phyloP scores from a whole-genome alignment of 2,113 vertebrate species.

The Cyanoderma ruficeps region DNA sequence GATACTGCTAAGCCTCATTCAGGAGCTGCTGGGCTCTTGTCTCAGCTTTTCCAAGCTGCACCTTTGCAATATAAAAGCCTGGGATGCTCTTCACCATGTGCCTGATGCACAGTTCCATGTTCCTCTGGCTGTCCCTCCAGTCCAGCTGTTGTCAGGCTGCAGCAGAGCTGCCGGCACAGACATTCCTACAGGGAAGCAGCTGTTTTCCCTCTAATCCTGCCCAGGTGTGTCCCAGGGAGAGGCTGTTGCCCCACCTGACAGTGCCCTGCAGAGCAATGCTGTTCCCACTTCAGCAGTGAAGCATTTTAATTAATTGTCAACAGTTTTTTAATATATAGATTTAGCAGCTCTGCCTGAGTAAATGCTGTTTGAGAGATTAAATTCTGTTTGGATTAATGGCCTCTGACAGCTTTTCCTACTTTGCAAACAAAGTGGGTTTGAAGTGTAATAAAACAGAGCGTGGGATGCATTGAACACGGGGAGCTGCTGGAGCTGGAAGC shows the following conservation, averaged over 20 bases:
- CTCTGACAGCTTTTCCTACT: slow-evolving; percentile 70
- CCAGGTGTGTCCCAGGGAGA: slow-evolving; percentile 14
- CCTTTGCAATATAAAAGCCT: background rate
- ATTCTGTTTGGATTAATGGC: slow-evolving; percentile 70
- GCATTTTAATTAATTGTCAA: slow-evolving; percentile 69
- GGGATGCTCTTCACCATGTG: background rate
- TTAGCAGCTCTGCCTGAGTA: slow-evolving; percentile 55
- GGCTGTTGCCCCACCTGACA: background rate
- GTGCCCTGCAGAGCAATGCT: background rate
- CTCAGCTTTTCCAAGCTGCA: background rate
- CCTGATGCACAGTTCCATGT: background rate
- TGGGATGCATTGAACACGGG: slow-evolving; percentile 48
- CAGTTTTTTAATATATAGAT: slow-evolving; percentile 61
- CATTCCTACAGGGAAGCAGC: background rate
- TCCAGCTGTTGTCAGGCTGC: background rate
- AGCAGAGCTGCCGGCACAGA: background rate
- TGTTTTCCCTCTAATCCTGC: background rate
- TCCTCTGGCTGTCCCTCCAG: background rate
- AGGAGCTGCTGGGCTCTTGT: background rate
- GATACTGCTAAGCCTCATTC: background rate
- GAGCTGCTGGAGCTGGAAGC: slow-evolving; percentile 30
- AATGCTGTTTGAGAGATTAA: slow-evolving; percentile 67
- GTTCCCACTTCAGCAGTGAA: background rate
- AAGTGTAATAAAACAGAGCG: slow-evolving; percentile 57
- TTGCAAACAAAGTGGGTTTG: slow-evolving; percentile 69